Conservation (phyloP, 2,113 vertebrate genomes). For the Microcebus griseorufus region DNA sequence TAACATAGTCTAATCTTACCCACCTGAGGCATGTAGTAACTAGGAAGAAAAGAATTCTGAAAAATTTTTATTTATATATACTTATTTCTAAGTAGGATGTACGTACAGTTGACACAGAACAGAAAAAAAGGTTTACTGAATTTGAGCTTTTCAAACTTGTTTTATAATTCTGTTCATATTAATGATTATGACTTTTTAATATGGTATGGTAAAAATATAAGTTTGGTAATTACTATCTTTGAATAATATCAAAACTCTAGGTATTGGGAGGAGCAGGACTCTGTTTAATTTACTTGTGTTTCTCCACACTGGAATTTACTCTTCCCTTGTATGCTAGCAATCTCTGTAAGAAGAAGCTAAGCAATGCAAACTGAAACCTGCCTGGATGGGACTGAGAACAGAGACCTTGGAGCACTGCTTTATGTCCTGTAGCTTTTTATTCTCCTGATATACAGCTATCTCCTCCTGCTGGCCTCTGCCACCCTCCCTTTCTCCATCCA, state of each 20-base stretch:
- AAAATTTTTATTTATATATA: neutral
- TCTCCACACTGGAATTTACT: neutral
- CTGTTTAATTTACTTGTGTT: neutral
- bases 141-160: neutral
- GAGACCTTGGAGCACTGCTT: neutral
- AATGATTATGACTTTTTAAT: neutral
- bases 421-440: neutral
- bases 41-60: neutral
- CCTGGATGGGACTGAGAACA: neutral
- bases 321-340: neutral
- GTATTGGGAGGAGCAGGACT: neutral
- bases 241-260: neutral
- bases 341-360: neutral
- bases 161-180: constrained; percentile 7
- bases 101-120: neutral
- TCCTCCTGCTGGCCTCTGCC: neutral
- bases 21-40: neutral
- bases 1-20: neutral
- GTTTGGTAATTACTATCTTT: neutral
- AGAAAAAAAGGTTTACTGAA: neutral
- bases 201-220: neutral
- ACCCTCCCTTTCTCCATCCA: neutral
- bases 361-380: neutral
- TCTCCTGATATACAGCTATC: neutral
- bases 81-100: neutral